Evolutionary conservation across 2,888 invertebrate species (phyloP).

Genomic region (Cryptosula pallasiana): DNA sequence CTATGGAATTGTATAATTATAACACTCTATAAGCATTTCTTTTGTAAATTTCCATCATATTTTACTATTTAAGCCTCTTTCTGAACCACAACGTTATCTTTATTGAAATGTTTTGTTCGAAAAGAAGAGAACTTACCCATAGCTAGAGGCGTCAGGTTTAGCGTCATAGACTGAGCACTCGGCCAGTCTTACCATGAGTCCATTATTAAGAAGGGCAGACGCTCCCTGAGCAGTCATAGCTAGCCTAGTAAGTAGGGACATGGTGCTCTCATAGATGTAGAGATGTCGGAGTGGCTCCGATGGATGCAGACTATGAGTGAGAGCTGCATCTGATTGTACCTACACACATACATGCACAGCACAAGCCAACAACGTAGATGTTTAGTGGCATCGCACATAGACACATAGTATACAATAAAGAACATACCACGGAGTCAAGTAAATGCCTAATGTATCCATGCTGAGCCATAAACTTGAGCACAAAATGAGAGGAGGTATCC

Average conservation of each 20-base stretch:
- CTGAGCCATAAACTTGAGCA: slow-evolving; percentile 57
- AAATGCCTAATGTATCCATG: slow-evolving; percentile 70
- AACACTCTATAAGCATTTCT: too few species aligned
- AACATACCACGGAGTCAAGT: slow-evolving; percentile 69
- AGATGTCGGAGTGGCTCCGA: slow-evolving; percentile 62
- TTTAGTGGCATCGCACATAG: too few species aligned
- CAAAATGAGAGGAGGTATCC: slow-evolving; percentile 59
- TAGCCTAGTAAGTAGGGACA: slow-evolving; percentile 56
- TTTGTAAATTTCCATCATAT: too few species aligned
- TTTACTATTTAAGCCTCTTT: too few species aligned
- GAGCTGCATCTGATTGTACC: slow-evolving; percentile 7
- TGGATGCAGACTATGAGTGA: slow-evolving; percentile 30
- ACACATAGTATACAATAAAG: too few species aligned
- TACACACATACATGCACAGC: too few species aligned
- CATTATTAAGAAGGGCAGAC: slow-evolving; percentile 42
- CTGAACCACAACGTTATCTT: too few species aligned
- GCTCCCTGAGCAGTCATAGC: slow-evolving; percentile 46
- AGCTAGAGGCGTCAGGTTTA: slow-evolving; percentile 1
- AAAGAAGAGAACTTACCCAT: neutral
- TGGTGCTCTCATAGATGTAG: slow-evolving; percentile 81
- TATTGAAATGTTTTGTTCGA: too few species aligned
- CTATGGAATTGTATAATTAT: too few species aligned
- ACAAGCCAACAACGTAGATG: too few species aligned
- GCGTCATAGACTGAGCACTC: slow-evolving; percentile 44
- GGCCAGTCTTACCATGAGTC: slow-evolving; percentile 43